Evolutionary conservation across 2,113 vertebrate species (phyloP), one percentile per base, ranked within the genome.

Genomic region (Picathartes gymnocephalus): DNA sequence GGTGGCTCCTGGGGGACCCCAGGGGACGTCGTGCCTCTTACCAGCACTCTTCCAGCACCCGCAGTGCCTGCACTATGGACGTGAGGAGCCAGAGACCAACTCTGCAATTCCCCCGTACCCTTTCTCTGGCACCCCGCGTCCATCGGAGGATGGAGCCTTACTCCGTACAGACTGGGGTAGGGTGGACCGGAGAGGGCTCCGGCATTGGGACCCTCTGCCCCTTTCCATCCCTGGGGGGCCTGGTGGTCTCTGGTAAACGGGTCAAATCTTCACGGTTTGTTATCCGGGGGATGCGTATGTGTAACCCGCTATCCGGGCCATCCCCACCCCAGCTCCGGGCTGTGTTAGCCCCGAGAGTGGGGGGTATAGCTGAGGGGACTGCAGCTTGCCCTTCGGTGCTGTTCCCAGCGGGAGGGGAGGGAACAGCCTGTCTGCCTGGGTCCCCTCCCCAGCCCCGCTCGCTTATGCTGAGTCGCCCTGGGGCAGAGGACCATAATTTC

Each of bases 241-340:
- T 16, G 6, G 33, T 50, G 69, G 50, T 53, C 39, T 64, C 48
- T 8, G 18, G 6, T 40, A 33, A 83, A 66, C 0, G 12, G 42
- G 68, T 37, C 31, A 69, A 15, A 88, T 25, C 33, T 50, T 57
- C 8, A 6, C 37, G 6, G 28, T 35, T 62, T 61, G 23, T 65
- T n/a, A 33, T 53, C 18, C 0, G 1, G 33, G 39, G 19, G 17
- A 23, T 25, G 14, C 9, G 3, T 5, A 7, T 8, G 47, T 21
- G 44, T 69, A 25, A 66, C 23, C 39, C 33, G 5, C 57, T 20
- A 7, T 6, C 50, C 23, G 15, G 45, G 50, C 54, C 42, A 8
- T 21, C 31, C 31, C 22, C 53, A 45, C n/a, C 20, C 23, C 65
- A 2, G 30, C 40, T 25, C 65, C 18, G 54, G 21, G 66, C 66